phyloP scores from a whole-genome alignment of 2,797 vertebrate species.

The Erpetoichthys calabaricus region DNA sequence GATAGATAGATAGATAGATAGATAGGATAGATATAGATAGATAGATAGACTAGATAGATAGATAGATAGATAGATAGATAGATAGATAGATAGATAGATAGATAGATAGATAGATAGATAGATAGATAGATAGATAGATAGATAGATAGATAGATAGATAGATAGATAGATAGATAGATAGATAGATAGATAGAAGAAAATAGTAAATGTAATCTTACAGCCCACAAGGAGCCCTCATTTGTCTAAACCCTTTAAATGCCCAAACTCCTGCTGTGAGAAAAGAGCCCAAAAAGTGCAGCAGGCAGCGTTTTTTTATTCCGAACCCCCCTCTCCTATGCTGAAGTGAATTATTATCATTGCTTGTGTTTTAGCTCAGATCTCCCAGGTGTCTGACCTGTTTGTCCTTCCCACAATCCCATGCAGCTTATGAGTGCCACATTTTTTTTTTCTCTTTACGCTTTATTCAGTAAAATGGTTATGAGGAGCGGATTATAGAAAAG shows the following conservation, averaged over 20 bases:
- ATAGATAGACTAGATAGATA: no score
- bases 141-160: no score
- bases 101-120: neutral
- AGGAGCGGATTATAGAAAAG: neutral
- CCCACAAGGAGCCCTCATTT: neutral
- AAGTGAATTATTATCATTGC: neutral
- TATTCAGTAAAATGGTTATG: neutral
- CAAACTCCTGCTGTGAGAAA: neutral
- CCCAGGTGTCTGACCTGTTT: neutral
- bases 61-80: neutral
- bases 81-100: neutral
- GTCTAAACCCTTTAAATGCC: neutral
- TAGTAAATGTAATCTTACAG: no score
- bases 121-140: no score
- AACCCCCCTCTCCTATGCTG: neutral
- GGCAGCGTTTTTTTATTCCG: neutral
- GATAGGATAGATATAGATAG: no score
- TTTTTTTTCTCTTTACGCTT: neutral
- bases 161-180: no score
- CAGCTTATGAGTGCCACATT: neutral
- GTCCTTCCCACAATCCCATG: neutral
- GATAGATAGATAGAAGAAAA: no score
- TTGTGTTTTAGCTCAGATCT: neutral
- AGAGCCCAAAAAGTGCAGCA: neutral
- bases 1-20: no score